Base-by-base conservation (phyloP, 2,888 invertebrate species). In the Cantharis nigra region DNA sequence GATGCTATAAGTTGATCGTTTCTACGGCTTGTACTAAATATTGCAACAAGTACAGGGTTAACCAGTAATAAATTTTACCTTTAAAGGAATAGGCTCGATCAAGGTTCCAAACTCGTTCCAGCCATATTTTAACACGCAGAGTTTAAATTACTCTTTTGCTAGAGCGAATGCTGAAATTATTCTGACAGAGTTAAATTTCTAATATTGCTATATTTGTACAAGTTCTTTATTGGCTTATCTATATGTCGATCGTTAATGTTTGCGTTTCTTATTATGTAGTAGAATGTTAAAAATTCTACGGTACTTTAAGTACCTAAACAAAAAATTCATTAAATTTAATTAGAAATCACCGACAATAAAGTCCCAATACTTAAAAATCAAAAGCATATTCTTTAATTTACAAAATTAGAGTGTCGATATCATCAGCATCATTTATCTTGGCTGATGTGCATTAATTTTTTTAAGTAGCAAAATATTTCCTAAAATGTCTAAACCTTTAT, bases 61-160 rank as follows among this genome's bases (percentile, higher is more conserved):
- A 74, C 74, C 62, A 74, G 74, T 74, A 74, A 74, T 74, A 74
- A 74, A 74, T 74, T 74, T 70, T 74, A 33, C 18, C 74, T 74
- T 63, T 70, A 74, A 74, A 74, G 74, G 74, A 74, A 74, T 69
- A 69, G 23, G 63, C 73, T 73, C 73, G 73, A 69, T 69, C 69
- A n/a, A 18, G 73, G 73, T 49, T 69, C 69, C 9, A 18, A 67
- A 70, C 74, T 70, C 28, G 74, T 70, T 73, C 18, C 63, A 69
- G 67, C 69, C 30, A 62, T 73, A 69, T 16, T 69, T 69, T 28
- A 23, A 33, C 28, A 62, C 65, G 67, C 33, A 11, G 49, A 49
- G 67, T 72, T 67, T 72, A 67, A 73, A 72, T 67, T 72, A 72
- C 72, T 20, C 16, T 14, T 30, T 63, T 63, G 33, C 65, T 65